Base-by-base conservation (phyloP, 2,888 invertebrate genomes). In the Graphium colonna region DNA sequence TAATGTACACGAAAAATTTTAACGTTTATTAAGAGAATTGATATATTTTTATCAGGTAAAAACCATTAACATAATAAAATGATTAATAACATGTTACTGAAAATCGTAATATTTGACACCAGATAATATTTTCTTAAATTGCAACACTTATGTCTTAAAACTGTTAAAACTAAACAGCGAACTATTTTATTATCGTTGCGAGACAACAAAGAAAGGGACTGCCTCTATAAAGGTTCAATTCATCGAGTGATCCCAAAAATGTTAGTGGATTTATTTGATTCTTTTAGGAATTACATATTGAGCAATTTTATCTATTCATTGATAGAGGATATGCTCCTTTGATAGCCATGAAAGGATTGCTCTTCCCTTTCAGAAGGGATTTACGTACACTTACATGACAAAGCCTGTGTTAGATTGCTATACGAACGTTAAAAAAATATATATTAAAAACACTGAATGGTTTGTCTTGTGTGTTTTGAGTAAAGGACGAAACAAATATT, bases 211-310 rank as follows among this genome's bases (percentile, higher is more conserved):
- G 78, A 79, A 78, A 72, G 68, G 63, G 12, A 36, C 36, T 36
- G 36, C 36, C 36, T 65, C 70, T 75, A 73, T 76, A 68, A 71
- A 65, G 73, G 71, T 77, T 72, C 75, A 71, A 73, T 73, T 72
- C 66, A 71, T 65, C 65, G 67, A 68, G 61, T 60, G 59, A 58
- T 62, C 65, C 75, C 73, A 70, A 67, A 74, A 75, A 72, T 71
- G 68, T 72, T 67, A 72, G 68, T 71, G 70, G 76, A 75, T 75
- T 76, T 72, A 65, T 68, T 73, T 65, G 68, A 72, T 73, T 75
- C 71, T 72, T 65, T 66, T 67, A 58, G 69, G 76, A 75, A 75
- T 76, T 74, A 75, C 67, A 69, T 73, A 71, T 74, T 73, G 74
- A 68, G 68, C 72, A 69, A 74, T 75, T 63, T 69, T 63, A 69